These are phyloP conservation scores for Threskiornis aethiopicus DNA, from an alignment of 2,797 vertebrate species.

Conservation along the genomic window DNA sequence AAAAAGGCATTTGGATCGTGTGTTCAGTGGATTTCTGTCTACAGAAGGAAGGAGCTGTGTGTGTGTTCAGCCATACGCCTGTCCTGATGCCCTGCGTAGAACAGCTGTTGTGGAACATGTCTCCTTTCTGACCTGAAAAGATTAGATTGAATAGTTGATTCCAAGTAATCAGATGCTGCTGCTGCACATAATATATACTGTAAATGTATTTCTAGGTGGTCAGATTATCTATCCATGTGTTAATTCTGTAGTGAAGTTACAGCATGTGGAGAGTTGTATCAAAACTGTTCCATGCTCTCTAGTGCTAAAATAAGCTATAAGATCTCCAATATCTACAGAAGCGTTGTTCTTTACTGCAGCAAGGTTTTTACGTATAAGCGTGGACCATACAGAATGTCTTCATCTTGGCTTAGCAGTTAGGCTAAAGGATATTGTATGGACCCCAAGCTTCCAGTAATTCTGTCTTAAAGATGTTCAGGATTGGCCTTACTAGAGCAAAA, in stretches of 20 bases:
- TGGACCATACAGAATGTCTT: not conserved
- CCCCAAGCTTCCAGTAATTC: not conserved
- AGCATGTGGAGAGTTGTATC: not conserved
- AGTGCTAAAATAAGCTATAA: not conserved
- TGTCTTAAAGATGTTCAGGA: not conserved
- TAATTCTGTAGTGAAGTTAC: not conserved
- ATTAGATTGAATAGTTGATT: not conserved
- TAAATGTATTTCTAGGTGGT: constrained; percentile 28
- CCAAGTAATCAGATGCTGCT: not conserved
- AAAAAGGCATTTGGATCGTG: not conserved
- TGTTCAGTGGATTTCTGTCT: not conserved
- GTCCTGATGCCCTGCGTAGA: not conserved
- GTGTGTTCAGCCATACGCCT: not conserved
- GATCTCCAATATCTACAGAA: not conserved
- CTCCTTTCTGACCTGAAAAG: constrained; percentile 14
- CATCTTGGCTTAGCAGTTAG: not conserved
- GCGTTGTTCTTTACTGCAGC: not conserved
- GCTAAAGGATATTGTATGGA: not conserved
- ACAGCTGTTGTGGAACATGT: not conserved
- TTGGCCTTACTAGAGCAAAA: not conserved
- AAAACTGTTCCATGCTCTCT: not conserved
- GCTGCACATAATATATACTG: not conserved
- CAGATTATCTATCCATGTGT: not conserved
- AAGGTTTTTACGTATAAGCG: accelerated
- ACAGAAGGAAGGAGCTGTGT: not conserved